Evolutionary conservation across 2,888 invertebrate species (phyloP).

Genomic region (Ornithoptera alexandrae): DNA sequence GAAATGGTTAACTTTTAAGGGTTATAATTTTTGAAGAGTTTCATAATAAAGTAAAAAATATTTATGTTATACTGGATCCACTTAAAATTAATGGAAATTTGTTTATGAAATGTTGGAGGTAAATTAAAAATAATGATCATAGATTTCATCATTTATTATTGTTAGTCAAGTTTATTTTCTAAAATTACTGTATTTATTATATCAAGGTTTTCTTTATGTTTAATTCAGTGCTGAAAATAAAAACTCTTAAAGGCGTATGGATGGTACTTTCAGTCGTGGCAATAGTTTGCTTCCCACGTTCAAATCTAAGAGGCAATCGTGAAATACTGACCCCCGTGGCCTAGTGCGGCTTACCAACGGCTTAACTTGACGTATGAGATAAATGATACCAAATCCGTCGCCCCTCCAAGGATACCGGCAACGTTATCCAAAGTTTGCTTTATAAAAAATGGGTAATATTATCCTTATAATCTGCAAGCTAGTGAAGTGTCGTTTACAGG

Average conservation of each 20-base stretch:
- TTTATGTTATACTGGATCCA: too few species aligned
- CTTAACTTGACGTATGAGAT: slow-evolving; percentile 23
- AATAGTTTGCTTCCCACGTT: slow-evolving; percentile 15
- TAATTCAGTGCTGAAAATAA: not conserved
- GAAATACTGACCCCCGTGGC: slow-evolving; percentile 21
- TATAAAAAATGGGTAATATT: slow-evolving; percentile 17
- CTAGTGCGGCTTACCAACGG: slow-evolving; percentile 22
- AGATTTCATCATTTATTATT: too few species aligned
- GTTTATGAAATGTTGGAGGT: too few species aligned
- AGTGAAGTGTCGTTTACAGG: too few species aligned
- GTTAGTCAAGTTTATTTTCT: too few species aligned
- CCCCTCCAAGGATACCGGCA: slow-evolving; percentile 6
- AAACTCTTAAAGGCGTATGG: not conserved
- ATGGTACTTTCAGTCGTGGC: not conserved
- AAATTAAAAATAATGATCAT: too few species aligned
- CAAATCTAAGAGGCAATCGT: slow-evolving; percentile 19
- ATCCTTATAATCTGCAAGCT: slow-evolving; percentile 1
- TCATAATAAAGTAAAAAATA: too few species aligned
- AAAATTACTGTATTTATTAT: too few species aligned
- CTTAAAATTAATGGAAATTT: too few species aligned
- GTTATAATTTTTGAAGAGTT: too few species aligned
- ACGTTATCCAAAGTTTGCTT: slow-evolving; percentile 9
- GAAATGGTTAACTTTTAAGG: too few species aligned
- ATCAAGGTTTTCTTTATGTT: not conserved
- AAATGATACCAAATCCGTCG: slow-evolving; percentile 22